Conservation (phyloP, 2,888 invertebrate genomes). For the Deroplatys truncata region DNA sequence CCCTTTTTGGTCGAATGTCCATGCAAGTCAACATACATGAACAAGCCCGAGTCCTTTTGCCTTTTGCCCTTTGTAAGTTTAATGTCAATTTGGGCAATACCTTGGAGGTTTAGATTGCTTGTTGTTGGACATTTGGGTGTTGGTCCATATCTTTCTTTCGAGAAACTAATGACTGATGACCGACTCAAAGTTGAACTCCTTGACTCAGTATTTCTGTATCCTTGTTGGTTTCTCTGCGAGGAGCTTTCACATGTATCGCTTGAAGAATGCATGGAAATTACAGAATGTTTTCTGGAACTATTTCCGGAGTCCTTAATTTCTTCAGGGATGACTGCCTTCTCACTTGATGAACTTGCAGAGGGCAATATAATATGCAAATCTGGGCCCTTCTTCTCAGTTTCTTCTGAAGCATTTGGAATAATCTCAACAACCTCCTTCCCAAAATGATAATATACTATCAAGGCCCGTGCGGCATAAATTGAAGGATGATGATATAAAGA, state of each 20-base stretch:
- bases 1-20: conserved; percentile 90
- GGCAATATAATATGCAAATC: neutral
- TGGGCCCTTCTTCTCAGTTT: neutral
- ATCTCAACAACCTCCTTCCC: conserved; percentile 41
- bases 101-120: too few relatives aligned
- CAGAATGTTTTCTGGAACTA: neutral
- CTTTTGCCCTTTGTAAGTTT: neutral
- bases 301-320: too few relatives aligned
- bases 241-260: neutral
- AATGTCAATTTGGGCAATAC: neutral
- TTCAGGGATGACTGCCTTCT: too few relatives aligned
- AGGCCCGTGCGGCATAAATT: conserved; percentile 76
- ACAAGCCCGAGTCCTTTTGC: conserved; percentile 60
- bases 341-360: neutral
- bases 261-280: neutral
- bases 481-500: conserved; percentile 71
- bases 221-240: neutral
- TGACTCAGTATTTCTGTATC: neutral
- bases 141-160: neutral
- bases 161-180: neutral
- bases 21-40: conserved; percentile 83
- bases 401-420: neutral
- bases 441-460: conserved; percentile 62
- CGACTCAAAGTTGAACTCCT: neutral
- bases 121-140: too few relatives aligned